Percentiles rank a stretch among this genome's conserved stretches.
These are phyloP conservation scores for Mus caroli DNA, from an alignment of 2,797 vertebrate genomes.

Conservation along the genomic window DNA sequence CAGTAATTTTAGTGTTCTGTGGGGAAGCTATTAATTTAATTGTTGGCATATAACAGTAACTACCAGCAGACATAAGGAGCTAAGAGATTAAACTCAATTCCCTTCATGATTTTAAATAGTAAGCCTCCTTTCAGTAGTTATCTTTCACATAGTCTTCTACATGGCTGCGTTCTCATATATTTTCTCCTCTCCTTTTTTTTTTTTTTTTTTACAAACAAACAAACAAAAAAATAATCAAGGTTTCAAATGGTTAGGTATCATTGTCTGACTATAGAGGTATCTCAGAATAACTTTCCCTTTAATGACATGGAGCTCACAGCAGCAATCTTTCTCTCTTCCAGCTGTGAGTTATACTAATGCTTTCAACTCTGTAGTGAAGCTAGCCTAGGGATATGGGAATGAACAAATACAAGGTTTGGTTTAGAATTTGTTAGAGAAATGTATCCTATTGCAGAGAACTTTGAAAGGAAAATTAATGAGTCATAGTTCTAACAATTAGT, in stretches of 20 bases:
- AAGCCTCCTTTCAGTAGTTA: not conserved
- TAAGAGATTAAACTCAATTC: slow-evolving; percentile 36
- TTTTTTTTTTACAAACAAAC: not conserved
- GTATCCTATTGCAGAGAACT: not conserved
- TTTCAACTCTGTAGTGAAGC: slow-evolving; percentile 29
- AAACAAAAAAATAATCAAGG: too few relatives aligned
- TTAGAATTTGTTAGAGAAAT: slow-evolving; percentile 20
- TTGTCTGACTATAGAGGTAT: not conserved
- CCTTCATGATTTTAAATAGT: slow-evolving; percentile 50
- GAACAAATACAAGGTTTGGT: not conserved
- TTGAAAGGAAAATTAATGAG: slow-evolving; percentile 52
- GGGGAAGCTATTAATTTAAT: slow-evolving; percentile 51
- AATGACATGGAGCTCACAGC: not conserved
- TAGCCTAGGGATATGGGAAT: not conserved
- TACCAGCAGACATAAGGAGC: slow-evolving; percentile 47
- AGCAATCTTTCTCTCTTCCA: not conserved
- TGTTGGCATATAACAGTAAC: slow-evolving; percentile 16
- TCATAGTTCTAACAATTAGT: slow-evolving; percentile 1
- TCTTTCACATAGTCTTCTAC: not conserved
- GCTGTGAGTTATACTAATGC: not conserved
- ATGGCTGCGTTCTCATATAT: not conserved
- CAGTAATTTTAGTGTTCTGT: slow-evolving; percentile 29
- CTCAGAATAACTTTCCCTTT: slow-evolving; percentile 28
- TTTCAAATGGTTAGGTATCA: not conserved
- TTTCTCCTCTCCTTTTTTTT: not conserved